Conservation (phyloP, 2,797 vertebrate species). For the Amniataba percoides region DNA sequence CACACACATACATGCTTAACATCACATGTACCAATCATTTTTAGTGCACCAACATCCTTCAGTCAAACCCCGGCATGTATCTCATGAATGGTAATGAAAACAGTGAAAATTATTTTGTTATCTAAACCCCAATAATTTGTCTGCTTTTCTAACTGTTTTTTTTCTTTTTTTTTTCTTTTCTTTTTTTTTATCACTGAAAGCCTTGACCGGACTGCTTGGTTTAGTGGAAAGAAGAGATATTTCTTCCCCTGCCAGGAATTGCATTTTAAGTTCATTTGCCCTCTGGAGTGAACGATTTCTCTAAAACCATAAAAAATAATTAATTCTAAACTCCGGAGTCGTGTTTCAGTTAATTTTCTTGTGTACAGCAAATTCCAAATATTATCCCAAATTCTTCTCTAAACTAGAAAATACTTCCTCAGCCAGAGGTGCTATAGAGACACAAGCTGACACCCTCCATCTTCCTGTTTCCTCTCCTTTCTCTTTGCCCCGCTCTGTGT, state of each 20-base stretch:
- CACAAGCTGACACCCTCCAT: constrained; percentile 26
- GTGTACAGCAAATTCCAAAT: constrained; percentile 30
- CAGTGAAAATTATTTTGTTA: constrained; percentile 48
- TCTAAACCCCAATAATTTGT: constrained; percentile 38
- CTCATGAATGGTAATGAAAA: constrained; percentile 69
- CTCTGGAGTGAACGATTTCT: constrained; percentile 24
- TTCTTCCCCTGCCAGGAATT: constrained; percentile 23
- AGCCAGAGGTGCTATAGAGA: constrained; percentile 42
- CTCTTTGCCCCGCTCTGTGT: constrained; percentile 22
- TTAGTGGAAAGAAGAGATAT: constrained; percentile 18
- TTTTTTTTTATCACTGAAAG: constrained; percentile 10
- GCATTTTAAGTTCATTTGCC: constrained; percentile 40
- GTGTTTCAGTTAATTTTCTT: constrained; percentile 35
- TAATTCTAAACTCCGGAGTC: constrained; percentile 19
- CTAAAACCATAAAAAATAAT: constrained; percentile 13
- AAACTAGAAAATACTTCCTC: constrained; percentile 42
- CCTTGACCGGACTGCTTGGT: constrained; percentile 12
- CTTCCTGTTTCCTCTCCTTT: constrained; percentile 39
- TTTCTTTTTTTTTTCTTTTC: too few relatives aligned
- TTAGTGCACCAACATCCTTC: constrained; percentile 62
- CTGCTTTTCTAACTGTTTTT: constrained; percentile 44
- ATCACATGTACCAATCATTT: constrained; percentile 66
- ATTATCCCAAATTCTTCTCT: constrained; percentile 37
- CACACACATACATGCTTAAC: constrained; percentile 33
- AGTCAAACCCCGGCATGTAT: constrained; percentile 45